Percentiles rank a stretch among this genome's conserved stretches.
These are phyloP conservation scores for Heliconius hermathena DNA, from an alignment of 1,140 invertebrate species.

Conservation along the genomic window DNA sequence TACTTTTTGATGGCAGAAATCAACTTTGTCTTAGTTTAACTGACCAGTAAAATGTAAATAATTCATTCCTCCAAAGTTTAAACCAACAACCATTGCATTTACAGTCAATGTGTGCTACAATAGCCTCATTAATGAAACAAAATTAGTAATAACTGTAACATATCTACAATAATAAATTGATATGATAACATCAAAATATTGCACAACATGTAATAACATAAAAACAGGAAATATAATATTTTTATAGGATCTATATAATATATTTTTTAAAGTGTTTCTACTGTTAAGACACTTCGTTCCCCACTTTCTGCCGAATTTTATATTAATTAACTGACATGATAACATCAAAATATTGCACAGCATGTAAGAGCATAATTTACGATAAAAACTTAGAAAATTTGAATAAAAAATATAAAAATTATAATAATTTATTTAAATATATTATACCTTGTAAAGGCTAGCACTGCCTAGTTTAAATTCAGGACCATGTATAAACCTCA, in stretches of 20 bases:
- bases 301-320: too few species aligned
- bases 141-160: neutral
- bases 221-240: too few species aligned
- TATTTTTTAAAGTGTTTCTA: too few species aligned
- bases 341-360: neutral
- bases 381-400: neutral
- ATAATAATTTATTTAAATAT: neutral
- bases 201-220: neutral
- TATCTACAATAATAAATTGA: neutral
- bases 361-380: neutral
- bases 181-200: neutral
- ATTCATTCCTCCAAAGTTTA: too few species aligned
- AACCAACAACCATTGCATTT: too few species aligned
- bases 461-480: constrained; percentile 83
- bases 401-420: too few species aligned
- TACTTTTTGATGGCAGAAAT: too few species aligned
- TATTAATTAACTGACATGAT: neutral
- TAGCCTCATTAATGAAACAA: neutral
- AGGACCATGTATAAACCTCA: constrained; percentile 86
- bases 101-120: too few species aligned
- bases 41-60: too few species aligned
- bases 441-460: constrained; percentile 79
- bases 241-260: too few species aligned
- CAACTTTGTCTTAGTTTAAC: too few species aligned
- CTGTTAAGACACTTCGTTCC: too few species aligned